phyloP scores from a whole-genome alignment of 2,888 invertebrate genomes.

The Metallyticus violacea region DNA sequence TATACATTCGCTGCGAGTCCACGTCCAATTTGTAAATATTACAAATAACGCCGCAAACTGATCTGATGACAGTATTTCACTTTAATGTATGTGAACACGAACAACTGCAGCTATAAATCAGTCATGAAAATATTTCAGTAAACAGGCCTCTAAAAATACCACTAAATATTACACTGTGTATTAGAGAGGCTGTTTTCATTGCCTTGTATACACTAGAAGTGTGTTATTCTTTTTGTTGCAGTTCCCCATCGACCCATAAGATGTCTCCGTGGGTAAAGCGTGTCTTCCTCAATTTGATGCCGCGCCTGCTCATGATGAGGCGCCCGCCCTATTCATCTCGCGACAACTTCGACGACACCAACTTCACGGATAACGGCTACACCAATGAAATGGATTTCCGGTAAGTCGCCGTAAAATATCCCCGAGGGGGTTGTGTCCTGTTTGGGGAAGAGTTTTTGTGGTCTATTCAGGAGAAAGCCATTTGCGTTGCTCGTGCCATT shows the following conservation, averaged over 20 bases:
- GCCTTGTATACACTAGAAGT: no score
- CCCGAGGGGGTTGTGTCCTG: no score
- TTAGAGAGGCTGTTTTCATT: not conserved
- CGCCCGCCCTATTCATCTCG: constrained; percentile 80
- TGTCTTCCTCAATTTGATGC: constrained; percentile 90
- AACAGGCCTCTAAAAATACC: no score
- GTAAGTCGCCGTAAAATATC: constrained; percentile 47
- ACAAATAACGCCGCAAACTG: no score
- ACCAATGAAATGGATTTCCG: constrained; percentile 81
- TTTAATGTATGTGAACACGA: not conserved
- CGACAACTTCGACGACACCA: constrained; percentile 73
- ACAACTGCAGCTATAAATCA: not conserved
- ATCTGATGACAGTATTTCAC: no score
- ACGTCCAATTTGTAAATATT: no score
- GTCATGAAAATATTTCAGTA: no score
- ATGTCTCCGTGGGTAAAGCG: constrained; percentile 89
- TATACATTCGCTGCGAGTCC: no score
- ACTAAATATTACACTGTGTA: not conserved
- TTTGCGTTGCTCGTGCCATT: not conserved
- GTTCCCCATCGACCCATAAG: constrained; percentile 89
- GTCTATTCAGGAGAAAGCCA: not conserved
- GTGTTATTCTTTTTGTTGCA: constrained; percentile 41
- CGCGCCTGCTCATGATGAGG: constrained; percentile 85
- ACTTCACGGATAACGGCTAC: constrained; percentile 74
- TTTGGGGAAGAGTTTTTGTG: no score